Evolutionary conservation across 2,888 invertebrate genomes (phyloP).

Genomic region (Nemotelus pantherinus): DNA sequence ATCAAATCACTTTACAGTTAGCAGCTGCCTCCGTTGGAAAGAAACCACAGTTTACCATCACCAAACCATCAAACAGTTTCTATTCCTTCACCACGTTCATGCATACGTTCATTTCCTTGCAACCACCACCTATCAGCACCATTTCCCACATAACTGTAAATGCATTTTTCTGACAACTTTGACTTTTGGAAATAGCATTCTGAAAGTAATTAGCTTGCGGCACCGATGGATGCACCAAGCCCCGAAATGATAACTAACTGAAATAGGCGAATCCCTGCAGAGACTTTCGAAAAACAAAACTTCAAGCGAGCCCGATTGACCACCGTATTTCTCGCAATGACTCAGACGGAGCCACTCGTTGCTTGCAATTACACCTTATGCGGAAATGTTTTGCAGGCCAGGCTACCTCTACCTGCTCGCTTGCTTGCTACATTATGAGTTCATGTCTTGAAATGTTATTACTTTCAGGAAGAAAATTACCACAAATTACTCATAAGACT

Average conservation of each 20-base stretch:
- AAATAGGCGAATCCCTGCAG: neutral
- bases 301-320: too few species aligned
- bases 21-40: too few species aligned
- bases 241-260: neutral
- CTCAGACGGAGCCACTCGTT: neutral
- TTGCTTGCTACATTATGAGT: constrained; percentile 5
- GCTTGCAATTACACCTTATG: constrained; percentile 18
- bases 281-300: neutral
- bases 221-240: neutral
- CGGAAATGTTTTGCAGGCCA: constrained; percentile 9
- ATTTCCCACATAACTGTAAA: too few species aligned
- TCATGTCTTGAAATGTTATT: constrained; percentile 19
- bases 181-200: neutral
- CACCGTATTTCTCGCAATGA: neutral
- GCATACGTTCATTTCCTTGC: too few species aligned
- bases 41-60: too few species aligned
- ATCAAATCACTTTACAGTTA: too few species aligned
- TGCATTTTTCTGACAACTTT: neutral
- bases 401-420: too few species aligned
- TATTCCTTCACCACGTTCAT: too few species aligned
- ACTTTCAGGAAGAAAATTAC: constrained; percentile 33
- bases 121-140: too few species aligned
- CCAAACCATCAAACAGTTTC: too few species aligned
- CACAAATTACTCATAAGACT: constrained; percentile 36
- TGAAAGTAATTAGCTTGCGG: neutral